Base-by-base conservation (phyloP, 2,888 invertebrate genomes). In the Seira musarum region DNA sequence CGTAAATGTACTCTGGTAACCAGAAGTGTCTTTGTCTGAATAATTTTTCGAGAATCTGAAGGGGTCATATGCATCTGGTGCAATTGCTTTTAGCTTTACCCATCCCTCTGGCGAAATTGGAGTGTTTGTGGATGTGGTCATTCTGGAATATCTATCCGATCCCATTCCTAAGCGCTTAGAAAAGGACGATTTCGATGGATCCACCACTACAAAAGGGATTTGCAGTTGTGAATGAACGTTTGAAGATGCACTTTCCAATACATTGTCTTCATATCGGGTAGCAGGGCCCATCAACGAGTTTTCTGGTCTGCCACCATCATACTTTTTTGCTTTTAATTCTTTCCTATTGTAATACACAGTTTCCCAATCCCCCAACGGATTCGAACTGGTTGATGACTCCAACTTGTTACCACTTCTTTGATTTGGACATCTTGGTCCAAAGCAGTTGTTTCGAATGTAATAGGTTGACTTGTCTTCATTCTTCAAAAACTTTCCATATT, bases 1-100 rank as follows among this genome's bases (percentile, higher is more conserved):
- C 60, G 64, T 69, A 61, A 81, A 78, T 15, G 70, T 53, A 24
- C 61, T 78, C 25, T 66, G 57, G 6, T 1, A 17, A 13, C 49
- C 35, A 1, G 19, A 24, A 13, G 63, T 15, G 35, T 70, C 19
- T 46, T 19, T 30, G 19, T 25, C 19, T 13, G 69, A 40, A 40
- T 64, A 21, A 53, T 75, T 71, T 22, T 61, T 63, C 24, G 79
- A 57, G 65, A 85, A 86, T 35, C 68, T 19, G 25, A 79, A 79
- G n/a, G 84, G 84, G 53, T 86, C 86, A 53, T 86, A 85, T 13
- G 74, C 64, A 17, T 80, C 71, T 30, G 72, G 84, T 13, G 79
- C 71, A 17, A 84, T 70, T 13, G 86, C 84, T 71, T 85, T 82
- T 5, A 86, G 70, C 72, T 85, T 83, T 3, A 86, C 83, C 86